Evolutionary conservation across 2,113 vertebrate genomes (phyloP).

Genomic region (Delphinus delphis): DNA sequence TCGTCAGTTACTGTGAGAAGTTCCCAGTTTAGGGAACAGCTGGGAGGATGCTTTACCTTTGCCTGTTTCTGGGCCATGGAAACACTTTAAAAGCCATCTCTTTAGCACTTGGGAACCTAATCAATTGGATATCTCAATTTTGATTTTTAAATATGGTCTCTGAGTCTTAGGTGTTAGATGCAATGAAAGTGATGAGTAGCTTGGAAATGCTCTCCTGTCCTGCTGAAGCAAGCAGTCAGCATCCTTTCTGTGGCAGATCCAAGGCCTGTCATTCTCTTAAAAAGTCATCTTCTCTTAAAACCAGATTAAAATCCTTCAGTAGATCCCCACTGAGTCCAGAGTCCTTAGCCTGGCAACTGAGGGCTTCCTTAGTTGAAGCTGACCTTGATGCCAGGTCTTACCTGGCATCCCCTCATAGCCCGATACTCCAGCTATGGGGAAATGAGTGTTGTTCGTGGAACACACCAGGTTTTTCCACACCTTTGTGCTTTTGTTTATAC

Average conservation of each 20-base stretch:
- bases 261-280: neutral
- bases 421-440: neutral
- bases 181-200: neutral
- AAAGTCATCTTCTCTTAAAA: neutral
- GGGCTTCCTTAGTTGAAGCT: neutral
- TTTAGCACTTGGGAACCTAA: constrained; percentile 22
- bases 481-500: neutral
- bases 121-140: constrained; percentile 10
- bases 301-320: neutral
- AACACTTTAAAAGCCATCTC: neutral
- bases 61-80: neutral
- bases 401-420: neutral
- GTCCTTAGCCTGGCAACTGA: neutral
- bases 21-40: neutral
- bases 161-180: neutral
- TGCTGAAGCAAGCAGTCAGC: neutral
- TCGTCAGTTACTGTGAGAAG: neutral
- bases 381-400: neutral
- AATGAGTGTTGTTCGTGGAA: neutral
- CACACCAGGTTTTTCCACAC: neutral
- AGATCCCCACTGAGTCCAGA: neutral
- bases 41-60: constrained; percentile 29
- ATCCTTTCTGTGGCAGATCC: neutral
- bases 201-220: neutral
- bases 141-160: neutral